These are phyloP conservation scores for Bos javanicus DNA, from an alignment of 2,113 vertebrate genomes.

Conservation along the genomic window DNA sequence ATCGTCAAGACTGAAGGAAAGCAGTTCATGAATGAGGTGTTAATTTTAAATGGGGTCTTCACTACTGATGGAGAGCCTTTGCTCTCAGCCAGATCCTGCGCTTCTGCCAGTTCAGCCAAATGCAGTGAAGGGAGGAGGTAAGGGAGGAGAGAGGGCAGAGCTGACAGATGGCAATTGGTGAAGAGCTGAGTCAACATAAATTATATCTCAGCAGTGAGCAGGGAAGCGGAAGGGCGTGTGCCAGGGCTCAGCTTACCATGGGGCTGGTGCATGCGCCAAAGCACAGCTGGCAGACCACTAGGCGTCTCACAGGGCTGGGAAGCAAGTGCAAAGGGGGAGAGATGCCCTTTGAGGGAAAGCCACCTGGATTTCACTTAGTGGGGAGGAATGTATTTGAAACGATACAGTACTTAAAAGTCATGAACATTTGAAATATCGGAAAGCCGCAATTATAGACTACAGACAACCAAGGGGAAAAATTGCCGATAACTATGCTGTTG, in stretches of 20 bases:
- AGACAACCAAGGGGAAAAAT: not conserved
- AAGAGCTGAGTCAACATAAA: constrained; percentile 67
- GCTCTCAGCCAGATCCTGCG: constrained; percentile 52
- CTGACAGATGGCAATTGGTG: constrained; percentile 67
- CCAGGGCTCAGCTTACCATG: not conserved
- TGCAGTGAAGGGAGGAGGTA: constrained; percentile 30
- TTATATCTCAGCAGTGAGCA: constrained; percentile 55
- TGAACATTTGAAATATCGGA: not conserved
- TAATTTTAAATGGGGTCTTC: constrained; percentile 50
- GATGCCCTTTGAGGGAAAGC: not conserved
- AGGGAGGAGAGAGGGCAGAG: constrained; percentile 43
- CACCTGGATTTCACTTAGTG: not conserved
- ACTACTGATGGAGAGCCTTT: constrained; percentile 51
- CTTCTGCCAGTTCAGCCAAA: constrained; percentile 68
- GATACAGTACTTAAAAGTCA: not conserved
- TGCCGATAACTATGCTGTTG: not conserved
- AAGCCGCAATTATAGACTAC: not conserved
- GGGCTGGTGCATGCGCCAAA: not conserved
- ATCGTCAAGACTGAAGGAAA: constrained; percentile 19
- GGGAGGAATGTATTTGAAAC: not conserved
- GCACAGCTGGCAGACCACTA: not conserved
- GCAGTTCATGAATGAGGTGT: constrained; percentile 28
- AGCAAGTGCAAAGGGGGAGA: not conserved
- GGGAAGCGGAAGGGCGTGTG: constrained; percentile 5
- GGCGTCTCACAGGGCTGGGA: not conserved